phyloP scores from a whole-genome alignment of 2,888 invertebrate genomes.

The Lysandra bellargus region DNA sequence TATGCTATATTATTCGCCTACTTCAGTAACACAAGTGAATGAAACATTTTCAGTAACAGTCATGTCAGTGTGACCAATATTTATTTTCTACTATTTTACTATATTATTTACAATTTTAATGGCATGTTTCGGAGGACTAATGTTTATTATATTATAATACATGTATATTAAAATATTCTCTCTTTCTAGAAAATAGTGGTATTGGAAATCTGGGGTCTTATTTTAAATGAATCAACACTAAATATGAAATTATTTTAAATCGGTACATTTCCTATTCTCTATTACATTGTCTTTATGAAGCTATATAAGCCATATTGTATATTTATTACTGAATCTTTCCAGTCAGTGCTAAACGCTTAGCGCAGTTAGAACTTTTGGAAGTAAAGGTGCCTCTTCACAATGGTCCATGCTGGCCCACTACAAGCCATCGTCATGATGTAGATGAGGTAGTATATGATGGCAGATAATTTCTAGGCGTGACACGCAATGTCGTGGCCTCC shows the following conservation, averaged over 20 bases:
- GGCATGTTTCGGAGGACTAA: conserved; percentile 12
- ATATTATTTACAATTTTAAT: not conserved
- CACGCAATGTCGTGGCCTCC: no score
- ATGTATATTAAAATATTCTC: conserved; percentile 7
- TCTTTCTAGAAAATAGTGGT: not conserved
- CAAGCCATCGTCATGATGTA: no score
- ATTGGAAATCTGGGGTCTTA: not conserved
- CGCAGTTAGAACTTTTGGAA: no score
- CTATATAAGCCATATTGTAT: no score
- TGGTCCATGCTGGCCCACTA: no score
- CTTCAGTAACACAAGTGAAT: not conserved
- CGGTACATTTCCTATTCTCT: not conserved
- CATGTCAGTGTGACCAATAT: not conserved
- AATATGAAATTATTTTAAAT: not conserved
- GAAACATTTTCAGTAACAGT: not conserved
- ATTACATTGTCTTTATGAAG: no score
- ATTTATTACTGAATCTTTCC: no score
- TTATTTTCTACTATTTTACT: not conserved
- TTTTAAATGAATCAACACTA: not conserved
- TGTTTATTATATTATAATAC: not conserved
- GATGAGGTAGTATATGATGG: no score
- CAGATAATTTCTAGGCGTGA: no score
- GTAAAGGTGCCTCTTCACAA: no score
- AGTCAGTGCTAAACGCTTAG: no score
- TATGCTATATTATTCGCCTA: not conserved